Conservation (phyloP, 2,888 invertebrate genomes). For the Lepidochitona cinerea region DNA sequence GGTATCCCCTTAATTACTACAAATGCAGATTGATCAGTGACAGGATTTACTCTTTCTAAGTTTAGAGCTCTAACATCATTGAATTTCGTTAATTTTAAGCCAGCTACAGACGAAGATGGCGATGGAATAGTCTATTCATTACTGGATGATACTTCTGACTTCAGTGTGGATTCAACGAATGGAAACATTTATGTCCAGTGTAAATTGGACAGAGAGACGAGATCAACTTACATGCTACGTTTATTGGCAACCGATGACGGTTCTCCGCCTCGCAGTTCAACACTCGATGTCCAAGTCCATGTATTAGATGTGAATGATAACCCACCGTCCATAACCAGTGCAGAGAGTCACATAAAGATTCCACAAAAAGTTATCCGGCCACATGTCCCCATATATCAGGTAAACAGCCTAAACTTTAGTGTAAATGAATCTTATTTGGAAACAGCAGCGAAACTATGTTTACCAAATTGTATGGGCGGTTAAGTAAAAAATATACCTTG, state of each 20-base stretch:
- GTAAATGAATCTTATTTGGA: neutral
- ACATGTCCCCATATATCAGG: neutral
- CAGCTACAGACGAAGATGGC: neutral
- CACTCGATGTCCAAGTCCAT: neutral
- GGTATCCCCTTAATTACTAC: no score
- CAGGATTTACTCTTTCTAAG: no score
- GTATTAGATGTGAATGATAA: constrained; percentile 1
- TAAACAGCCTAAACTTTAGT: neutral
- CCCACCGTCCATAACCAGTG: neutral
- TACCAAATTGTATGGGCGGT: no score
- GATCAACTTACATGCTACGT: neutral
- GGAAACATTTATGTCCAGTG: neutral
- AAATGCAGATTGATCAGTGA: no score
- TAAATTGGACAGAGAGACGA: neutral
- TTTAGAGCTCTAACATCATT: no score
- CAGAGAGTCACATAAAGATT: neutral
- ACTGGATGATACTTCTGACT: neutral
- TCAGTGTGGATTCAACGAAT: neutral
- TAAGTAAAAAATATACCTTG: no score
- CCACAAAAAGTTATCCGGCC: neutral
- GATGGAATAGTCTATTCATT: neutral
- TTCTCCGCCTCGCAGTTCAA: neutral
- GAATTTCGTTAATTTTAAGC: no score
- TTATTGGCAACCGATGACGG: neutral
- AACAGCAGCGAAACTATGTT: no score